Conservation (phyloP, 2,888 invertebrate genomes). For the Macroteleia sp. region DNA sequence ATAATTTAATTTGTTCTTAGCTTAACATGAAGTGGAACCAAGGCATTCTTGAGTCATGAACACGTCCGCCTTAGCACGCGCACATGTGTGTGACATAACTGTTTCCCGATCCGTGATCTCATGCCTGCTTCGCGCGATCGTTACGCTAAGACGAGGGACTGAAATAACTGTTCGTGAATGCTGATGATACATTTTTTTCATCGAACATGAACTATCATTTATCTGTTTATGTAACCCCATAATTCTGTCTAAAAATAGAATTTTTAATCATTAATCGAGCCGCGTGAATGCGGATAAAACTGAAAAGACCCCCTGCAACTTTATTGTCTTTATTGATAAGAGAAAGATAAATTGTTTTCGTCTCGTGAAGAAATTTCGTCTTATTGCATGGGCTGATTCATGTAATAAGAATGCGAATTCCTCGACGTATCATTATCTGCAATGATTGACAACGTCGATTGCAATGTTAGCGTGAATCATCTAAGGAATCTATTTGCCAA, state of each 20-base stretch:
- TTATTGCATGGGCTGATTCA: conserved; percentile 5
- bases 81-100: conserved; percentile 48
- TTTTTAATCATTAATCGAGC: neutral
- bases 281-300: neutral
- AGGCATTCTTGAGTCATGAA: too few relatives aligned
- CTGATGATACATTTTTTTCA: conserved; percentile 38
- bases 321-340: neutral
- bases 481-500: conserved; percentile 7
- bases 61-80: conserved; percentile 13
- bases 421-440: conserved; percentile 14
- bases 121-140: conserved; percentile 30
- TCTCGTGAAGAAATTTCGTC: conserved; percentile 15
- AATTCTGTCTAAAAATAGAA: neutral
- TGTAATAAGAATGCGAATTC: conserved; percentile 16
- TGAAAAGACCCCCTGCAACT: neutral
- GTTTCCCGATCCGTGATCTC: conserved; percentile 46
- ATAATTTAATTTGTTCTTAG: too few relatives aligned
- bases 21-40: too few relatives aligned
- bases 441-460: conserved; percentile 19
- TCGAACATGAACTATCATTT: conserved; percentile 6
- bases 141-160: conserved; percentile 13
- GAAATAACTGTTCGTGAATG: conserved; percentile 35
- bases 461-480: conserved; percentile 12
- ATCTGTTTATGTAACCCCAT: conserved; percentile 7
- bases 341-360: conserved; percentile 9